Conservation (phyloP, 2,888 invertebrate genomes). For the Neuroscelio doddi region DNA sequence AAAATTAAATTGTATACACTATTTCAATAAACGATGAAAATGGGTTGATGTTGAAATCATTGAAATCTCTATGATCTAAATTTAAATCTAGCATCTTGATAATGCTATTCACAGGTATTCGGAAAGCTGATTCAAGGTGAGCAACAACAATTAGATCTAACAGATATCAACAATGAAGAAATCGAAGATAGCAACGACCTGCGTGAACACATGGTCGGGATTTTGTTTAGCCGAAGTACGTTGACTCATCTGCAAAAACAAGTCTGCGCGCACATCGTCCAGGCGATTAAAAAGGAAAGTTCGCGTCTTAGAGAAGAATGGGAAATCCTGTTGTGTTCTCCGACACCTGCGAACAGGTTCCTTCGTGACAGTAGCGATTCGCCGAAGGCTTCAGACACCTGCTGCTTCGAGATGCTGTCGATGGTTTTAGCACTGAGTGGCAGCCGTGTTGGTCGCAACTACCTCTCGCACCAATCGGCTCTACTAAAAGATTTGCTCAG, state of each 20-base stretch:
- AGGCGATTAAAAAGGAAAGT: slow-evolving; percentile 93
- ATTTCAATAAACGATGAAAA: too few species aligned
- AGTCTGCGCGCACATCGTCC: slow-evolving; percentile 87
- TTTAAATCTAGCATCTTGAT: too few species aligned
- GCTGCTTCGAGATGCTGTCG: slow-evolving; percentile 97
- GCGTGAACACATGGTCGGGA: slow-evolving; percentile 96
- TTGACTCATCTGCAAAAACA: slow-evolving; percentile 94
- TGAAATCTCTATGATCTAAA: too few species aligned
- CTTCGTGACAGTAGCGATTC: slow-evolving; percentile 72
- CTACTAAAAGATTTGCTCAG: slow-evolving; percentile 88
- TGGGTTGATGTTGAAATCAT: too few species aligned
- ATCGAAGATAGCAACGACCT: slow-evolving; percentile 79
- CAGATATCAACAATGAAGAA: slow-evolving; percentile 66
- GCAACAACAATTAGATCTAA: slow-evolving; percentile 65
- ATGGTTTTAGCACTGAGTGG: slow-evolving; percentile 96
- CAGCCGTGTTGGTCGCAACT: slow-evolving; percentile 90
- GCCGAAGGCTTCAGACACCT: slow-evolving; percentile 83
- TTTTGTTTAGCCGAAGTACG: slow-evolving; percentile 94
- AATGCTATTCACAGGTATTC: too few species aligned
- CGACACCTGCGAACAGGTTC: slow-evolving; percentile 69
- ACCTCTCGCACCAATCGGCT: slow-evolving; percentile 91
- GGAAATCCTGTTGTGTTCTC: slow-evolving; percentile 80
- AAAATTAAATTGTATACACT: too few species aligned
- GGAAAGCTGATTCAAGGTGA: slow-evolving; percentile 89
- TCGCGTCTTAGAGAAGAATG: slow-evolving; percentile 91